These are phyloP conservation scores for Iphiclides podalirius DNA, from an alignment of 2,888 invertebrate species.

Conservation along the genomic window DNA sequence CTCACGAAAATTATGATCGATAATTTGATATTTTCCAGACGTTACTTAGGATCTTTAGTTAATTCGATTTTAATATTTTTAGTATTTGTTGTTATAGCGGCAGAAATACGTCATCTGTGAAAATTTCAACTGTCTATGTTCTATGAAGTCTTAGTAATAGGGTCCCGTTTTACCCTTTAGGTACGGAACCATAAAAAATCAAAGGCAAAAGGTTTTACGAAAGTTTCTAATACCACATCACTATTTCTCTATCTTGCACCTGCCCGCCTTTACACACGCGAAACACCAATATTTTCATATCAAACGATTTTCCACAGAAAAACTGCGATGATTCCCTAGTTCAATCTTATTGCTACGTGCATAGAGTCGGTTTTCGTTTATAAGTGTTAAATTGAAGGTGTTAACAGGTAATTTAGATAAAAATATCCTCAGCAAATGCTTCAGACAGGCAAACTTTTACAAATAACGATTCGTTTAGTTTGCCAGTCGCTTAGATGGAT, in stretches of 20 bases:
- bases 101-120: too few relatives aligned
- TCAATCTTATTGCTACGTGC: not conserved
- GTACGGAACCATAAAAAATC: too few relatives aligned
- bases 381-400: conserved; percentile 19
- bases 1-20: too few relatives aligned
- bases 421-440: conserved; percentile 16
- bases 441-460: conserved; percentile 11
- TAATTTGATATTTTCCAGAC: too few relatives aligned
- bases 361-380: conserved; percentile 11
- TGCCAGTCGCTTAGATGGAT: conserved; percentile 6
- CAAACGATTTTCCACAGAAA: conserved; percentile 36
- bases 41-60: too few relatives aligned
- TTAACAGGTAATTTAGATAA: conserved; percentile 26
- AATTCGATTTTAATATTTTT: too few relatives aligned
- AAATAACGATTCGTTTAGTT: conserved; percentile 16
- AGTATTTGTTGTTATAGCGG: too few relatives aligned
- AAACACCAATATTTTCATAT: conserved; percentile 56
- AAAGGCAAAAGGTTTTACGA: too few relatives aligned
- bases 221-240: too few relatives aligned
- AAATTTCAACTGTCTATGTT: too few relatives aligned
- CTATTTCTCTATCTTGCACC: conserved; percentile 32
- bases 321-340: conserved; percentile 12
- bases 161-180: too few relatives aligned
- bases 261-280: conserved; percentile 44
- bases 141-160: too few relatives aligned